Percentiles rank a stretch among this genome's conserved stretches.
phyloP scores from a whole-genome alignment of 2,113 vertebrate species.

The Nymphicus hollandicus region DNA sequence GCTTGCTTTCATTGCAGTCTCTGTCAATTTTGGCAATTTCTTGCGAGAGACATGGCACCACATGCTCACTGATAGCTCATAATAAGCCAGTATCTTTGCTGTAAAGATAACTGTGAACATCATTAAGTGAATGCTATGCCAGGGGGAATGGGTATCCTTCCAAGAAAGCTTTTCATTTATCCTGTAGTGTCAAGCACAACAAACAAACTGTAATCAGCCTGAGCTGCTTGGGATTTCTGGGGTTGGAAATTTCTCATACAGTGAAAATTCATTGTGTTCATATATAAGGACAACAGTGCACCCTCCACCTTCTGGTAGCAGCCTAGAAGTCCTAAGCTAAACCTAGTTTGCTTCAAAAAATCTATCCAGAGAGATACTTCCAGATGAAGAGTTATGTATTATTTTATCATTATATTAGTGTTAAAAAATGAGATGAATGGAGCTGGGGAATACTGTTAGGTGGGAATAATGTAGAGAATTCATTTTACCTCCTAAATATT shows the following conservation, averaged over 20 bases:
- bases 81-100: constrained; percentile 30
- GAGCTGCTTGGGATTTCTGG: constrained; percentile 34
- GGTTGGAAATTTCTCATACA: neutral
- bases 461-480: neutral
- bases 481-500: neutral
- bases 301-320: neutral
- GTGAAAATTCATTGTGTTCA: neutral
- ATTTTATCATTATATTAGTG: neutral
- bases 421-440: neutral
- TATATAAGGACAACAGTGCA: neutral
- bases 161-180: constrained; percentile 52
- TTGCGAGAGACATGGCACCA: neutral
- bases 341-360: neutral
- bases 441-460: neutral
- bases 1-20: neutral
- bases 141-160: constrained; percentile 22
- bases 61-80: neutral
- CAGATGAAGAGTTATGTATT: neutral
- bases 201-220: constrained; percentile 35
- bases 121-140: constrained; percentile 25
- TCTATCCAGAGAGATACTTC: neutral
- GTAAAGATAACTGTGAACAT: constrained; percentile 48
- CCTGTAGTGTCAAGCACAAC: constrained; percentile 12
- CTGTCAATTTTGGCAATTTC: constrained; percentile 4
- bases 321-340: neutral